Evolutionary conservation across 2,113 vertebrate species (phyloP).

Genomic region (Charina bottae): DNA sequence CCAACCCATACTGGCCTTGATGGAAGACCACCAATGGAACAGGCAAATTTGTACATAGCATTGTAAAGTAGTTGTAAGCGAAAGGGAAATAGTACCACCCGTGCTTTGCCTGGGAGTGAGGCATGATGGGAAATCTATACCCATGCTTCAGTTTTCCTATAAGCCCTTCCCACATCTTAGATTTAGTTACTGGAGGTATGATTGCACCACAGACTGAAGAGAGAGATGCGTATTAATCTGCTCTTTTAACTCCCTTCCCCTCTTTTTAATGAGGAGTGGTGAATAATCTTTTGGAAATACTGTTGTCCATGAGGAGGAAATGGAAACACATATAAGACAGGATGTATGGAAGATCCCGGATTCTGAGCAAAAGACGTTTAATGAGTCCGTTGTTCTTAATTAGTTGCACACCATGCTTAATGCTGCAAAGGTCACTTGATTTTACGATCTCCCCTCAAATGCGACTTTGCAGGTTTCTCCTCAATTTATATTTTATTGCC

Average conservation of each 20-base stretch:
- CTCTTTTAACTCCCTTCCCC: not conserved
- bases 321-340: conserved; percentile 44
- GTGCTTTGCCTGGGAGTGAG: conserved; percentile 30
- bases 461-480: conserved; percentile 43
- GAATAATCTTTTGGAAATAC: conserved; percentile 49
- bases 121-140: conserved; percentile 53
- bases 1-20: conserved; percentile 31
- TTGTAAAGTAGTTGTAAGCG: conserved; percentile 21
- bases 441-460: conserved; percentile 17
- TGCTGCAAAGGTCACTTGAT: conserved; percentile 61
- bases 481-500: conserved; percentile 34
- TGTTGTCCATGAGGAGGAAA: conserved; percentile 53
- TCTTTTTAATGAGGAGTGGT: conserved; percentile 33
- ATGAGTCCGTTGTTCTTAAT: conserved; percentile 39
- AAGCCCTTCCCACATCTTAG: not conserved
- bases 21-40: conserved; percentile 27
- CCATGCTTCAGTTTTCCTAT: not conserved
- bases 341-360: conserved; percentile 43
- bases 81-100: conserved; percentile 1
- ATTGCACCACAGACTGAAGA: conserved; percentile 34
- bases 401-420: conserved; percentile 39
- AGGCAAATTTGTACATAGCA: conserved; percentile 19
- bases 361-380: conserved; percentile 49
- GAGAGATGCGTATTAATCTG: not conserved
- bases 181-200: conserved; percentile 42